Base-by-base conservation (phyloP, 2,888 invertebrate genomes). In the Abrostola triplasia region DNA sequence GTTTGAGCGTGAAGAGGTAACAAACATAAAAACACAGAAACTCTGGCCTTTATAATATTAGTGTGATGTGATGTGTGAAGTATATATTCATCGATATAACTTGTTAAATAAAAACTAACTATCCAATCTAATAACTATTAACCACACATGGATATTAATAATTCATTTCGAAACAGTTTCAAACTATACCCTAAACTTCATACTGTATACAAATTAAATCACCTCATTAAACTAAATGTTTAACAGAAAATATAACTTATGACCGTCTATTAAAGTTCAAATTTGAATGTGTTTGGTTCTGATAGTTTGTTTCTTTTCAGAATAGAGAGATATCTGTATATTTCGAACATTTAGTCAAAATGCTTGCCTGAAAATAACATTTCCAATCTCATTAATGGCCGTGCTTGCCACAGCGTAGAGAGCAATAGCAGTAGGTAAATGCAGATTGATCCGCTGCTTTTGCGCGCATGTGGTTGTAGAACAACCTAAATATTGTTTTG, bases 371-470 rank as follows among this genome's bases (percentile, higher is more conserved):
- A 51, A 49, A 63, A 63, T 55, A 72, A 59, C 60, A 68, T 60
- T 44, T 55, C 62, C 69, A 79, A 79, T 77, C 70, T 65, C 58
- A 62, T 64, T 76, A 79, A 77, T 79, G 77, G 64, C 58, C 68
- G 41, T 60, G 41, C 6, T 54, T 13, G 70, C 24, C 52, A 61
- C 40, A 62, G 51, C 40, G 41, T 44, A 55, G 40, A 4, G 13
- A 13, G 12, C 42, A 42, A 62, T 60, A 56, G 36, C 38, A 55
- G 61, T 50, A 59, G 59, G 49, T 44, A 38, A 12, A 59, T 56
- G 10, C 51, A n/a, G n/a, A n/a, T 56, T 49, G 48, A 37, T 5
- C 13, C 47, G 52, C 54, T 55, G 48, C 10, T 49, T 47, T 47
- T 10, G 36, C n/a, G 44, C 9, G 24, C 7, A 36, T 57, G 56